Evolutionary conservation across 2,888 invertebrate genomes (phyloP), one percentile per base, ranked within the genome.

Genomic region (Germaria angustata): DNA sequence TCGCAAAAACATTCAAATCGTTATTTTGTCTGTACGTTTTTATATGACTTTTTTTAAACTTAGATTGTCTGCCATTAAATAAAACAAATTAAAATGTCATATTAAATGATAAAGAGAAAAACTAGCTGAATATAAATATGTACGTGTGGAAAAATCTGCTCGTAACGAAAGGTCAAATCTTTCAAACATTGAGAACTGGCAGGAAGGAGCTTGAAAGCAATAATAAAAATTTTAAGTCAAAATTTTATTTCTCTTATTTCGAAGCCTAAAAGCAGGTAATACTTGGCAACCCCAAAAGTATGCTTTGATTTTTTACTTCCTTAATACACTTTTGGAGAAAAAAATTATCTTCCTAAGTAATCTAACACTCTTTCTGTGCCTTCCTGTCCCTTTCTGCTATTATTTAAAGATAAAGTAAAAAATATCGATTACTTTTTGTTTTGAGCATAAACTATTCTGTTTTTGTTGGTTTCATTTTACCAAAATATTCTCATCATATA

Each of bases 11-110:
- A 15, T 53, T 39, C 9, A 57, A 41, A 72, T 24, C 7, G 24
- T 41, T 51, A 49, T 72, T 39, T 24, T 61, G 34, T 57, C 15
- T 28, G 24, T 34, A 4, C 15, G 13, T n/a, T 77, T 41, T 39
- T 41, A 32, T 41, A 32, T 28, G 34, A 32, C 11, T 46, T 34
- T 17, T 17, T 46, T n/a, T 39, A 2, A 28, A 32, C 28, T 75
- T 57, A 44, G 17, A 49, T 73, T 63, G 66, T 77, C 77, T 68
- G 81, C 51, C 69, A 24, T 69, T 75, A 55, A 80, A 65, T 71
- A 65, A 72, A 81, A 81, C 61, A 81, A 77, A 81, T 81, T 72
- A 81, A 81, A 77, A 81, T 81, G 81, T 81, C 81, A 81, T 72
- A 77, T 77, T 77, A 36, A 61, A 44, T 72, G 61, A 81, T 76